A percentile compares a stretch with the other conserved stretches of the same genome.
phyloP scores from a whole-genome alignment of 2,113 vertebrate genomes.

The Clinocottus analis region DNA sequence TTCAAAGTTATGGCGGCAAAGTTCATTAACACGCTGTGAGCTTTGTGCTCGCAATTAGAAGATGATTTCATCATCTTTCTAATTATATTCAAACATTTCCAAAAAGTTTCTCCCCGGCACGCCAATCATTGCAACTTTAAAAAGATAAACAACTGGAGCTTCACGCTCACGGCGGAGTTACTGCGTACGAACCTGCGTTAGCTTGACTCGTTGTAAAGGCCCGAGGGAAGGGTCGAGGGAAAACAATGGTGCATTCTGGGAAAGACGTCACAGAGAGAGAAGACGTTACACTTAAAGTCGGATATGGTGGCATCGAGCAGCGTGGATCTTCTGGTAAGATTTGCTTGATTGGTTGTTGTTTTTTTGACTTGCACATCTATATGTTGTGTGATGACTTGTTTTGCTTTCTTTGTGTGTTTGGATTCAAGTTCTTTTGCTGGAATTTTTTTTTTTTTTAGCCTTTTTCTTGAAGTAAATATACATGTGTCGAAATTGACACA shows the following conservation, averaged over 20 bases:
- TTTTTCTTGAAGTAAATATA: too few species aligned
- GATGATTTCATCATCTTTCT: conserved; percentile 68
- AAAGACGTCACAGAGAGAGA: neutral
- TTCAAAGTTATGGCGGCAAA: conserved; percentile 72
- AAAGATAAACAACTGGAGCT: conserved; percentile 35
- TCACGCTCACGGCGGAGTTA: conserved; percentile 2
- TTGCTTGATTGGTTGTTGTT: too few species aligned
- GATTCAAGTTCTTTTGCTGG: too few species aligned
- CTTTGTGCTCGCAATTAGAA: conserved; percentile 64
- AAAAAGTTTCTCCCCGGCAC: conserved; percentile 47
- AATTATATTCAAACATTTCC: conserved; percentile 62
- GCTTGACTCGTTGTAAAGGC: too few species aligned
- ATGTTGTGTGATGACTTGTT: too few species aligned
- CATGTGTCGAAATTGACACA: too few species aligned
- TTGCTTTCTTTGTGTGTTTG: too few species aligned
- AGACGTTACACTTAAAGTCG: neutral
- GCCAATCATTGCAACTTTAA: conserved; percentile 38
- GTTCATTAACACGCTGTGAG: conserved; percentile 68
- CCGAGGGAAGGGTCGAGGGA: too few species aligned
- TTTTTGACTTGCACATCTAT: too few species aligned
- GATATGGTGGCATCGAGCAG: too few species aligned
- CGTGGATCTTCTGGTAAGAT: too few species aligned
- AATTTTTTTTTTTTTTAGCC: too few species aligned
- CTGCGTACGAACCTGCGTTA: conserved; percentile 2
- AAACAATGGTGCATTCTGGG: neutral